Evolutionary conservation across 1,140 invertebrate genomes (phyloP).

Genomic region (Brachionus manjavacas): DNA sequence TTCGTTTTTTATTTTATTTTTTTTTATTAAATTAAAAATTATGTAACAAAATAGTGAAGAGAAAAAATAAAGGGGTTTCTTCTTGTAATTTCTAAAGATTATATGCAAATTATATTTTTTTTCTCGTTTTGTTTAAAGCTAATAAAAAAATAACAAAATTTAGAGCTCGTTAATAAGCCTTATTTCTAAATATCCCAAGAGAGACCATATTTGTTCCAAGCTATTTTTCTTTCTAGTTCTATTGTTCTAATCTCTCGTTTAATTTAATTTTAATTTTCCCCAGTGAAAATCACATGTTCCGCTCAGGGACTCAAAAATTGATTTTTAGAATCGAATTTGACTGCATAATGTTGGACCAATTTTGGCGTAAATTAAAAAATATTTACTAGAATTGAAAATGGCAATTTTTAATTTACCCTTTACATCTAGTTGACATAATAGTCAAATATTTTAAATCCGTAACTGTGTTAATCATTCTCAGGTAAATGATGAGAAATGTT

Average conservation of each 20-base stretch:
- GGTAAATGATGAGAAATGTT: neutral
- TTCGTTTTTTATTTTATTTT: no score
- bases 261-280: neutral
- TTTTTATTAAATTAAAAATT: neutral
- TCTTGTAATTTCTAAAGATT: slow-evolving; percentile 12
- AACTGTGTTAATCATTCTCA: neutral
- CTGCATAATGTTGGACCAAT: neutral
- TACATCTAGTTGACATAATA: neutral
- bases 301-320: neutral
- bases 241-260: neutral
- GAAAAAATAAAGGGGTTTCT: neutral
- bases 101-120: slow-evolving; percentile 9
- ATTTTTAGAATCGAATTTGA: neutral
- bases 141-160: neutral
- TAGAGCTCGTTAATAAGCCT: neutral
- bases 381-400: neutral
- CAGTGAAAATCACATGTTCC: neutral
- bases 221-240: neutral
- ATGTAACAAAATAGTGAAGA: slow-evolving; percentile 14
- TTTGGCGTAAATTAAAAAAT: neutral
- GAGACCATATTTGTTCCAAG: neutral
- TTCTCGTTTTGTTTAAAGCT: neutral
- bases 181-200: neutral
- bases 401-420: neutral
- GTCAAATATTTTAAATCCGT: neutral